Evolutionary conservation across 2,113 vertebrate species (phyloP), one percentile per base, ranked within the genome.

Genomic region (Phylloscopus whistleri): DNA sequence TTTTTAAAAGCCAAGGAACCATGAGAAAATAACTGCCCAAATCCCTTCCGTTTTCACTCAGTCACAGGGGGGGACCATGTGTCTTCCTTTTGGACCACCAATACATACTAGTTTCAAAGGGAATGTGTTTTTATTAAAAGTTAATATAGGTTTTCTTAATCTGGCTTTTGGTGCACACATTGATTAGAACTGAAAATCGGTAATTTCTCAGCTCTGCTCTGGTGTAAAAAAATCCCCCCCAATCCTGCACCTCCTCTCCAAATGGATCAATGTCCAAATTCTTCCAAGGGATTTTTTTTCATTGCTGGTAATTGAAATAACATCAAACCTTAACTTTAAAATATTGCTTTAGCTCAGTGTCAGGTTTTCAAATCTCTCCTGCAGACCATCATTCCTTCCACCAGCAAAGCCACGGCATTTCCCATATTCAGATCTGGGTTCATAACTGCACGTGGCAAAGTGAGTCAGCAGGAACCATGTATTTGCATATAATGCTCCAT

Each of bases 231-330:
- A 21, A 12, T 11, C 6, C 4, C 17, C 17, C 62, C 14, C 33
- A 58, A 0, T 11, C 3, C 5, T n/a, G 35, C 17, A 64, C 21
- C 79, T 74, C 60, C 46, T 84, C 33, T 95, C 66, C 74, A 87
- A 67, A 51, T 5, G 60, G 48, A 49, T 84, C 60, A 41, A 39
- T 46, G 68, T 48, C 56, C 6, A 5, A 84, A 96, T 69, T 72
- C 76, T 84, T 92, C 72, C 56, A 8, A 20, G 39, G 19, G 22
- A 72, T 33, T 60, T 91, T 86, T 11, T 41, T 78, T 70, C 83
- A 59, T 63, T 63, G 30, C 52, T 72, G 28, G 52, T 86, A 80
- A 96, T 81, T 78, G 76, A 94, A 96, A 95, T 87, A 96, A 81
- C 87, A 87, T 64, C 75, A 86, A 92, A 70, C 21, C 39, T 76